A percentile compares a stretch with the other conserved stretches of the same genome.
These are phyloP conservation scores for Formica aserva DNA, from an alignment of 2,888 invertebrate species.

Conservation along the genomic window DNA sequence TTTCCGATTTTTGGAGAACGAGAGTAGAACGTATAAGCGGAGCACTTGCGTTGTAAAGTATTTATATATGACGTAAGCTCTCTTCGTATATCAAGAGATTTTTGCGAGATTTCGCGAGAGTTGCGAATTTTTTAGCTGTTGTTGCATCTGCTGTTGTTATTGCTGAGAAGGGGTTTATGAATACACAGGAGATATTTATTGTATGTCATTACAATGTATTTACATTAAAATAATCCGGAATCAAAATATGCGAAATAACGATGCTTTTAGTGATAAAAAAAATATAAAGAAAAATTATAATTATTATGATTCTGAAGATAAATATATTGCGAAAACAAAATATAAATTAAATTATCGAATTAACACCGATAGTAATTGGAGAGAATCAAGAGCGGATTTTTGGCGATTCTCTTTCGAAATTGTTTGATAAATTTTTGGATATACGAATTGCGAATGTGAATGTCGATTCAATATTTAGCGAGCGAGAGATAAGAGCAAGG, in stretches of 20 bases:
- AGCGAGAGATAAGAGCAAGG: background rate
- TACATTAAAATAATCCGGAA: constrained; percentile 4
- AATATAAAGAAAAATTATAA: background rate
- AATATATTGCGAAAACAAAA: background rate
- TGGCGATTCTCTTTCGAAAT: background rate
- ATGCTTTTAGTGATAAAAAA: background rate
- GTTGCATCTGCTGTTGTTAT: background rate
- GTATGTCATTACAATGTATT: background rate
- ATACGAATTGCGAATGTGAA: background rate
- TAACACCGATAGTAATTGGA: background rate
- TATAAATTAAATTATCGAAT: background rate
- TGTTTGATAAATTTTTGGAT: background rate
- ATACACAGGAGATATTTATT: background rate
- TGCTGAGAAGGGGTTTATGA: background rate
- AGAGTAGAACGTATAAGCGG: background rate
- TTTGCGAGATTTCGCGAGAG: background rate
- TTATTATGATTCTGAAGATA: background rate
- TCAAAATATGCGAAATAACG: background rate
- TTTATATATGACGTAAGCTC: background rate
- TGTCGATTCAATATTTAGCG: background rate
- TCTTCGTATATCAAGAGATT: background rate
- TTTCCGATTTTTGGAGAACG: background rate
- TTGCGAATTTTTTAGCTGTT: background rate
- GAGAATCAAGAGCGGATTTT: background rate
- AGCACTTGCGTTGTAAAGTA: background rate